Percentiles rank a stretch among this genome's conserved stretches.
Conservation (phyloP, 2,888 invertebrate genomes). For the Aquatica leii region DNA sequence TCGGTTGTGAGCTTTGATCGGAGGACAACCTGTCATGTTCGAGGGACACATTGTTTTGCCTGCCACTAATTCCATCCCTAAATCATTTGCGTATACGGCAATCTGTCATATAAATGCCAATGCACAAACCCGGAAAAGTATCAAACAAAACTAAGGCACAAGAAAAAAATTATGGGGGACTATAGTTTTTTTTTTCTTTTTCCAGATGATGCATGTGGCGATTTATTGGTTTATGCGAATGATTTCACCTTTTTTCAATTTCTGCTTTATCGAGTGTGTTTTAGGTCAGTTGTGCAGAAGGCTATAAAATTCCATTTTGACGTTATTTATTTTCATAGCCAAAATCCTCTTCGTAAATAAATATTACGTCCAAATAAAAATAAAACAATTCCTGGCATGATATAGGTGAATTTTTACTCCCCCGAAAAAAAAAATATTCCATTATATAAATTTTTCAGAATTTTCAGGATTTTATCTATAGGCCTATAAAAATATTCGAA, state of each 20-base stretch:
- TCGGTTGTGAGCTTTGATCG: conserved; percentile 44
- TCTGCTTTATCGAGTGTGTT: conserved; percentile 46
- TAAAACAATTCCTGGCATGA: conserved; percentile 26
- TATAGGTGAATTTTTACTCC: conserved; percentile 23
- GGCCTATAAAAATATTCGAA: background rate
- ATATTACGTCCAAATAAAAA: conserved; percentile 27
- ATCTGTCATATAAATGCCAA: conserved; percentile 16
- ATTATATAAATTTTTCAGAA: conserved; percentile 17
- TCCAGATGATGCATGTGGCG: conserved; percentile 47
- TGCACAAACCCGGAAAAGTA: background rate
- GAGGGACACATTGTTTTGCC: conserved; percentile 37
- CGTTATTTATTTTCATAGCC: conserved; percentile 34
- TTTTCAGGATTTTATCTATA: background rate
- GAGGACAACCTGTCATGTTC: conserved; percentile 47
- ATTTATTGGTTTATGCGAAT: conserved; percentile 48
- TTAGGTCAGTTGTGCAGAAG: conserved; percentile 46
- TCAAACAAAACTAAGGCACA: background rate
- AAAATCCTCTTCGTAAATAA: conserved; percentile 27
- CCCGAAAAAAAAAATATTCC: conserved; percentile 24
- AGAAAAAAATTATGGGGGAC: background rate
- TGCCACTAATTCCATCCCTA: conserved; percentile 26
- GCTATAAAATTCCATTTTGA: conserved; percentile 43
- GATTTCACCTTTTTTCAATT: conserved; percentile 48
- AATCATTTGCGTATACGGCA: conserved; percentile 21
- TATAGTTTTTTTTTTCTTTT: conserved; percentile 45